Conservation (phyloP, 2,797 vertebrate species). For the Rhadinocentrus ornatus region DNA sequence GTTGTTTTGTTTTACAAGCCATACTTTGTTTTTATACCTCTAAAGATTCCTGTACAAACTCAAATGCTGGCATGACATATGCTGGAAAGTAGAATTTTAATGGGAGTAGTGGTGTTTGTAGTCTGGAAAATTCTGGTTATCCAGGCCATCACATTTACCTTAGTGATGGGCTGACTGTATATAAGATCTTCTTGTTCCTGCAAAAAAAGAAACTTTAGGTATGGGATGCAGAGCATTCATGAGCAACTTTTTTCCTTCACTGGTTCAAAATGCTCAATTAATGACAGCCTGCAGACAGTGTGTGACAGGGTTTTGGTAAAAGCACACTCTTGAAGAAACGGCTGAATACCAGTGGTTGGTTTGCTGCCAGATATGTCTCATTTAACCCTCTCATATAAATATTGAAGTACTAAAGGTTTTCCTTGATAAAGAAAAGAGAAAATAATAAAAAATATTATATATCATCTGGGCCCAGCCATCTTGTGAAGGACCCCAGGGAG, state of each 20-base stretch:
- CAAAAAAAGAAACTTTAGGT: conserved; percentile 15
- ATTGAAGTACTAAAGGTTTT: conserved; percentile 10
- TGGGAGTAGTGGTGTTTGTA: neutral
- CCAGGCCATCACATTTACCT: neutral
- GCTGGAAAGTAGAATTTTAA: conserved; percentile 19
- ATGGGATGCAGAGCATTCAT: conserved; percentile 1
- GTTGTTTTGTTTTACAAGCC: conserved; percentile 12
- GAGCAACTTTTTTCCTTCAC: conserved; percentile 25
- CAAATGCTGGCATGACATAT: conserved; percentile 3
- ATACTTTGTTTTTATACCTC: neutral
- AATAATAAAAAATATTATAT: conserved; percentile 5
- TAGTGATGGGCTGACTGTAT: conserved; percentile 1
- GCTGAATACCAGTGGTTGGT: conserved; percentile 8
- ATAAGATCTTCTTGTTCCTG: conserved; percentile 1
- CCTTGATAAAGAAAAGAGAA: conserved; percentile 9
- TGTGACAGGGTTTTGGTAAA: conserved; percentile 14
- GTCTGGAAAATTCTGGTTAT: conserved; percentile 18
- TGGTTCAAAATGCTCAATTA: conserved; percentile 25
- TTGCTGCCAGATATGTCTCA: conserved; percentile 15
- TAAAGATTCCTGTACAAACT: conserved; percentile 3
- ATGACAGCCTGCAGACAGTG: conserved; percentile 32
- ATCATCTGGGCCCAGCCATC: conserved; percentile 16
- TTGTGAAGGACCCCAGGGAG: neutral
- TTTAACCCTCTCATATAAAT: conserved; percentile 9
- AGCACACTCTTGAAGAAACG: conserved; percentile 5